These are phyloP conservation scores for Megaceryle torquata DNA, from an alignment of 2,113 vertebrate species.

Conservation along the genomic window DNA sequence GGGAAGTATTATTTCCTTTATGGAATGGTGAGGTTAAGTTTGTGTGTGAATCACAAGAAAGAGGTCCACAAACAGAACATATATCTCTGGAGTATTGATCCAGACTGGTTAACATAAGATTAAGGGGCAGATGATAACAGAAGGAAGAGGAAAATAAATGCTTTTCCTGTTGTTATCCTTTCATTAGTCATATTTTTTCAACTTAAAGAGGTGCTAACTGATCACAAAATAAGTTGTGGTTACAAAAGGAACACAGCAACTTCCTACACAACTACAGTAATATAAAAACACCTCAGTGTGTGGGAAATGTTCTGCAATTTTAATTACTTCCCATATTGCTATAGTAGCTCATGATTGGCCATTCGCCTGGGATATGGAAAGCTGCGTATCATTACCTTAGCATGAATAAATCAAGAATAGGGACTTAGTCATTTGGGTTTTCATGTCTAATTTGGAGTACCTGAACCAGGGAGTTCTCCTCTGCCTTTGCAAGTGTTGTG, in stretches of 20 bases:
- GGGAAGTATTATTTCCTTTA: background rate
- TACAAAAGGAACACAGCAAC: background rate
- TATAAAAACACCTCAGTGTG: background rate
- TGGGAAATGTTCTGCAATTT: background rate
- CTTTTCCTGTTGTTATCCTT: background rate
- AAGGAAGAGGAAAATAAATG: background rate
- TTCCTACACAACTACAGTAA: background rate
- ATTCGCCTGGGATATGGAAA: background rate
- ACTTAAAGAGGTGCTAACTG: background rate
- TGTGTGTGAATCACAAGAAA: background rate
- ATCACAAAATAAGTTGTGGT: background rate
- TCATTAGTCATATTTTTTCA: background rate
- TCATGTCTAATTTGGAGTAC: background rate
- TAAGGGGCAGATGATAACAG: background rate
- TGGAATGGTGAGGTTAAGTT: background rate
- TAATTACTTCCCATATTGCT: background rate
- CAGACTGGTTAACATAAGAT: background rate
- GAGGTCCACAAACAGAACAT: background rate
- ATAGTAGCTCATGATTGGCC: background rate
- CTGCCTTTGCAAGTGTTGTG: background rate
- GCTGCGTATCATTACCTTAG: background rate
- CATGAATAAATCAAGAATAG: background rate
- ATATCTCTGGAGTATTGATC: background rate
- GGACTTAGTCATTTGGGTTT: background rate
- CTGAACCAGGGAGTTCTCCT: background rate